These are phyloP conservation scores for Mesembrinibis cayennensis DNA, from an alignment of 2,113 vertebrate species.

Conservation along the genomic window DNA sequence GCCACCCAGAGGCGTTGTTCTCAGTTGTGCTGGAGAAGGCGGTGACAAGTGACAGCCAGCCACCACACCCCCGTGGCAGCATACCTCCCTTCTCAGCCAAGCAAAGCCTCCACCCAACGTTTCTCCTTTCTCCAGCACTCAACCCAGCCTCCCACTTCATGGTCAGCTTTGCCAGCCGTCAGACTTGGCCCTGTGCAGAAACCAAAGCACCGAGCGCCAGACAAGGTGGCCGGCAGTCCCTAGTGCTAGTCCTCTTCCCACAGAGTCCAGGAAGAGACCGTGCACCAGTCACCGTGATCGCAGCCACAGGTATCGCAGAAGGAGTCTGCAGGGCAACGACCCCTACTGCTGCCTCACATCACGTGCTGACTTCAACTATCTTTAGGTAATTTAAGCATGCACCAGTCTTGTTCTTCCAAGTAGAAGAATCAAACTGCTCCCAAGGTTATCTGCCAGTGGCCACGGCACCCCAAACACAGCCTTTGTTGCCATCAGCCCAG, in stretches of 20 bases:
- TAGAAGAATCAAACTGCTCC: not conserved
- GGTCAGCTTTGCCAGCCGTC: not conserved
- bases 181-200: not conserved
- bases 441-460: not conserved
- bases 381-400: fast-evolving
- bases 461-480: fast-evolving
- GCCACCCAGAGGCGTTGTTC: not conserved
- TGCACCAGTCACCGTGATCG: fast-evolving
- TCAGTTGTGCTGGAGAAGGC: not conserved
- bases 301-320: not conserved
- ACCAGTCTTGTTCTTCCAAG: not conserved
- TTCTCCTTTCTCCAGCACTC: not conserved
- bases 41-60: not conserved
- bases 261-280: fast-evolving
- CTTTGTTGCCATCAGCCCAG: not conserved
- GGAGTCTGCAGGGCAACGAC: not conserved
- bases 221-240: not conserved
- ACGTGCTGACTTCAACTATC: fast-evolving
- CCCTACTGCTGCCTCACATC: not conserved
- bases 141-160: not conserved
- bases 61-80: fast-evolving
- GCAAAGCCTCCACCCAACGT: not conserved
- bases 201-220: fast-evolving
- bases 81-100: not conserved
- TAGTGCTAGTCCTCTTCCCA: fast-evolving